Evolutionary conservation across 2,113 vertebrate species (phyloP).

Genomic region (Corythornis cristatus): DNA sequence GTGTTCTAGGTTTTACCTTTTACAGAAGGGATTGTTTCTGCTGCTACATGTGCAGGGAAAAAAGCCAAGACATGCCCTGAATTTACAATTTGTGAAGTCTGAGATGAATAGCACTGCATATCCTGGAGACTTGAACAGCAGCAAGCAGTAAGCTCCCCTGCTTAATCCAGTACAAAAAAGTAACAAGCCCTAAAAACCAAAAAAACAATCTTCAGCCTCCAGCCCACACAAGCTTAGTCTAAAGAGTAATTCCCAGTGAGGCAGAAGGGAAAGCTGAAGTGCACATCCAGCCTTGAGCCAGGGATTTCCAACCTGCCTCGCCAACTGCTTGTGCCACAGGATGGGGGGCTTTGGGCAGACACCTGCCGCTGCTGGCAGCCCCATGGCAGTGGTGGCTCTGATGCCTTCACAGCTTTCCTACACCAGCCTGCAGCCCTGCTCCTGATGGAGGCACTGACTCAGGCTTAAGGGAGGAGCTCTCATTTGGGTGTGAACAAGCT

Average conservation of each 20-base stretch:
- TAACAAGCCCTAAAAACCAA: not conserved
- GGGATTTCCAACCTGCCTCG: not conserved
- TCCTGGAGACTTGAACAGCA: not conserved
- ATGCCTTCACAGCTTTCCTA: not conserved
- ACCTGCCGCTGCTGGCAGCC: not conserved
- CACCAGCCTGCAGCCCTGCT: not conserved
- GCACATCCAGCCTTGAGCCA: not conserved
- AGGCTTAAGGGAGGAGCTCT: not conserved
- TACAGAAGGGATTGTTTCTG: not conserved
- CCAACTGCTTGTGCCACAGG: not conserved
- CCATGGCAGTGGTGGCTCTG: fast-evolving
- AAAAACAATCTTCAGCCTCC: not conserved
- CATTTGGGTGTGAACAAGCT: not conserved
- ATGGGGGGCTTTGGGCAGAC: not conserved
- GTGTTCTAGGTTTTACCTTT: not conserved
- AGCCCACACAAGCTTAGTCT: not conserved
- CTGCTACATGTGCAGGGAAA: not conserved
- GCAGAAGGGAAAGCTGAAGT: not conserved
- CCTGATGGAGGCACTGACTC: not conserved
- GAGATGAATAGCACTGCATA: not conserved
- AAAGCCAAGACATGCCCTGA: not conserved
- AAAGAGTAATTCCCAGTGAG: not conserved
- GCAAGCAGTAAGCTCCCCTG: not conserved
- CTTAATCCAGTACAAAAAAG: not conserved
- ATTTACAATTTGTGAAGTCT: not conserved